Base-by-base conservation (phyloP, 2,888 invertebrate genomes). In the Platycnemis pennipes region DNA sequence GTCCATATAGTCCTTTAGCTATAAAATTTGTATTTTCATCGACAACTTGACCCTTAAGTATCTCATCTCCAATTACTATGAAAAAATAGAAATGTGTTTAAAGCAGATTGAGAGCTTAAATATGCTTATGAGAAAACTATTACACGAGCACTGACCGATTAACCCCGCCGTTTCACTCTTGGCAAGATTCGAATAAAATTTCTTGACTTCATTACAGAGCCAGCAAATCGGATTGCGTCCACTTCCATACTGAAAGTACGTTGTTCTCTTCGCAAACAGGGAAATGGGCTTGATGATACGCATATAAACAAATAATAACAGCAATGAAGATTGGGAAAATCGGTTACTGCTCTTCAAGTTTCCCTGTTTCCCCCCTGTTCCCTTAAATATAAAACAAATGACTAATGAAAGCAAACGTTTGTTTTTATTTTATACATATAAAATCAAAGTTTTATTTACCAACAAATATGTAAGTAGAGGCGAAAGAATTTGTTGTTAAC, bases 51-150 rank as follows among this genome's bases (percentile, higher is more conserved):
- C 98, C 98, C 96, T 98, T 98, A 46, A 98, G 96, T 95, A 98
- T 98, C 96, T 98, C 98, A 97, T 98, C 98, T n/a, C 98, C 98
- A 95, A 98, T 98, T 89, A 98, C 98, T 97, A 95, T 96, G 77
- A 96, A 3, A 26, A 56, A 89, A n/a, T n/a, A n/a, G 49, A 13
- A 88, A 49, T 31, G n/a, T n/a, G n/a, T 77, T 31, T 77, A 88
- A 46, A 88, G 7, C 49, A 88, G 7, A 19, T n/a, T 31, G n/a
- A 88, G n/a, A 77, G 31, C 16, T 46, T 46, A 16, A 0, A 45
- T 31, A 31, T 13, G n/a, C 19, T 19, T 87, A 7, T 8, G 26
- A 49, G 31, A 88, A 31, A 46, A n/a, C 26, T 1, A 46, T 0
- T 26, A 45, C 44, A 88, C 13, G 3, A 8, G 42, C 16, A 37